These are phyloP conservation scores for Tenthredo amoena DNA, from an alignment of 2,888 invertebrate genomes.

Conservation along the genomic window DNA sequence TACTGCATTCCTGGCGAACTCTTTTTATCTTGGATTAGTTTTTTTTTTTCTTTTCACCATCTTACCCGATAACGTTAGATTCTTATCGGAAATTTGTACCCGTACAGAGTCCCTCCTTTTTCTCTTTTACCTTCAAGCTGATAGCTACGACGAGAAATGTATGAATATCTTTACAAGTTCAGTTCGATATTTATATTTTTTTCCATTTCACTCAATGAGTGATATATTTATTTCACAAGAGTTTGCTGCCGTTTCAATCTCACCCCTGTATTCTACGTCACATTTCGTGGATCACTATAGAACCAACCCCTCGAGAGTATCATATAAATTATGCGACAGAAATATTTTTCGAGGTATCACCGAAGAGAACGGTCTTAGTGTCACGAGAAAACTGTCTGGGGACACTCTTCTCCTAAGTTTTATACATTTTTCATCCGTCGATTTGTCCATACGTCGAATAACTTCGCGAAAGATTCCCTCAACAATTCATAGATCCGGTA, in stretches of 20 bases:
- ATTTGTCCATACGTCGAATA: neutral
- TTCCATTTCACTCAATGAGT: neutral
- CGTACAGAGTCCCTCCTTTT: neutral
- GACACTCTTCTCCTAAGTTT: constrained; percentile 4
- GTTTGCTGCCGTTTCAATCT: neutral
- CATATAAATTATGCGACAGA: constrained; percentile 27
- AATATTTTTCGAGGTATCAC: neutral
- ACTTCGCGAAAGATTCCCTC: neutral
- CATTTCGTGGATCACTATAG: neutral
- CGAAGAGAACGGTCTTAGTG: constrained; percentile 12
- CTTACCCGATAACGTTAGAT: constrained; percentile 64
- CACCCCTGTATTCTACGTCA: constrained; percentile 10
- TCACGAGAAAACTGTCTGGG: constrained; percentile 10
- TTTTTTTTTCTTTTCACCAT: constrained; percentile 66
- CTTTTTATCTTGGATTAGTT: constrained; percentile 63
- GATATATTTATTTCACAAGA: constrained; percentile 34
- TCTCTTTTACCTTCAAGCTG: neutral
- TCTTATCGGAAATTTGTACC: constrained; percentile 73
- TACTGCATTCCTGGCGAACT: constrained; percentile 57
- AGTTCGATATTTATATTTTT: neutral
- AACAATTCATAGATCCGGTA: neutral
- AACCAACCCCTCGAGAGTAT: neutral
- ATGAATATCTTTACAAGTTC: neutral
- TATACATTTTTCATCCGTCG: neutral
- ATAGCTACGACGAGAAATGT: constrained; percentile 1